Evolutionary conservation across 2,888 invertebrate species (phyloP).

Genomic region (Formica aserva): DNA sequence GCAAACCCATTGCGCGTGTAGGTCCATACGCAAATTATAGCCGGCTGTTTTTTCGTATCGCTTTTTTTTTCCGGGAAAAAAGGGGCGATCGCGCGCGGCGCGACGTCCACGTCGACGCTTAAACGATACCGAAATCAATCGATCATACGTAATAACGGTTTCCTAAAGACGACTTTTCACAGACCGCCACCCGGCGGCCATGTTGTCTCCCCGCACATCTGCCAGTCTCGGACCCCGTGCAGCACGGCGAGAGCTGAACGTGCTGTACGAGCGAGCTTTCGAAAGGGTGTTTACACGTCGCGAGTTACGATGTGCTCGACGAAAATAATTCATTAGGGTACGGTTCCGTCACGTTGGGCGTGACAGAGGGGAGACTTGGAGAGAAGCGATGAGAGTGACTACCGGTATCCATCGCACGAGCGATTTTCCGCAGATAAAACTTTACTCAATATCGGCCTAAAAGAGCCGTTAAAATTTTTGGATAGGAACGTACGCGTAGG

Average conservation of each 20-base stretch:
- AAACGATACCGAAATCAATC: constrained; percentile 70
- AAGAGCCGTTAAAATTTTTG: not conserved
- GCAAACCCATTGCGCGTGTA: not conserved
- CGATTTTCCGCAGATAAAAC: constrained; percentile 5
- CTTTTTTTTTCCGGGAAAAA: not conserved
- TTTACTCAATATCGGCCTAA: not conserved
- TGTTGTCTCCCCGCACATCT: constrained; percentile 81
- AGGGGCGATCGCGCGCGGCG: not conserved
- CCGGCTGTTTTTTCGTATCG: constrained; percentile 29
- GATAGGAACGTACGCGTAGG: not conserved
- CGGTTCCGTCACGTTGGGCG: constrained; percentile 67
- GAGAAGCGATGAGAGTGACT: constrained; percentile 16
- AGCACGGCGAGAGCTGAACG: constrained; percentile 54
- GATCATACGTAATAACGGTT: constrained; percentile 75
- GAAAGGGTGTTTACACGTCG: constrained; percentile 77
- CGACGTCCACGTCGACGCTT: constrained; percentile 44
- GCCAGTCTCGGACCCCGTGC: constrained; percentile 64
- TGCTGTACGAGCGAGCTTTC: constrained; percentile 66
- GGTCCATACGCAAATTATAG: constrained; percentile 34
- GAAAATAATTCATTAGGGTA: constrained; percentile 76
- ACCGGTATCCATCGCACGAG: constrained; percentile 16
- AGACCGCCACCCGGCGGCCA: constrained; percentile 69
- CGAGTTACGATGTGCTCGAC: constrained; percentile 67
- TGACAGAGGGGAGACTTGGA: constrained; percentile 60
- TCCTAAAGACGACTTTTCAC: constrained; percentile 63